Evolutionary conservation across 2,888 invertebrate genomes (phyloP), one percentile per base, ranked within the genome.

Genomic region (Cecidostiba fungosa): DNA sequence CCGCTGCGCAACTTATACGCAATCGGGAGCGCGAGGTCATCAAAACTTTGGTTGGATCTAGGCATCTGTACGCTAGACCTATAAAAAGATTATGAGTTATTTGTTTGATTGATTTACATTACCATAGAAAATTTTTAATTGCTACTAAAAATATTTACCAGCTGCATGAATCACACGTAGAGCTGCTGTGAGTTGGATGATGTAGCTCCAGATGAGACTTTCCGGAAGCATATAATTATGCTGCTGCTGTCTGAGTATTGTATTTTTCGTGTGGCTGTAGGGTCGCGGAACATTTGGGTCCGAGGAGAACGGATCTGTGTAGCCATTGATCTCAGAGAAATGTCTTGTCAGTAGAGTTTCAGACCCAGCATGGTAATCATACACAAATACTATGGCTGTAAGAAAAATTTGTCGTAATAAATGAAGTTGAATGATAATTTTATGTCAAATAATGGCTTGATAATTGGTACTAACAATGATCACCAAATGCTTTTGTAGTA

Each of bases 121-220:
- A 54, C 0, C 47, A 77, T 29, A 1, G 32, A 8, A 6, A 59
- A 59, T 1, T 59, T 59, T 23, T 23, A n/a, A 1, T 23, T n/a
- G n/a, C 8, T 66, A 14, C 0, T 12, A 66, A 72, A n/a, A 14
- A 8, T 39, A 54, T 54, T 8, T 88, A 93, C 93, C 93, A 87
- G 95, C 95, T 80, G 96, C 96, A 94, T 99, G 99, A 89, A 99
- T 97, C 85, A 97, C 96, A 84, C 99, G 95, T 88, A 99, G 94
- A 0, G 98, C 99, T 3, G 98, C 98, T 47, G 98, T 98, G 88
- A 99, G 95, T 94, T 99, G 99, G 90, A 99, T 98, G 76, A 99
- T 96, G 90, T 98, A 97, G 89, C 97, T 97, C 99, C 99, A 99
- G 88, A 99, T 96, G 80, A 97, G 96, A 62, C 97, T 96, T 93